Percentiles rank a stretch among this genome's conserved stretches.
These are phyloP conservation scores for Lagodon rhomboides DNA, from an alignment of 2,797 vertebrate genomes.

Conservation along the genomic window DNA sequence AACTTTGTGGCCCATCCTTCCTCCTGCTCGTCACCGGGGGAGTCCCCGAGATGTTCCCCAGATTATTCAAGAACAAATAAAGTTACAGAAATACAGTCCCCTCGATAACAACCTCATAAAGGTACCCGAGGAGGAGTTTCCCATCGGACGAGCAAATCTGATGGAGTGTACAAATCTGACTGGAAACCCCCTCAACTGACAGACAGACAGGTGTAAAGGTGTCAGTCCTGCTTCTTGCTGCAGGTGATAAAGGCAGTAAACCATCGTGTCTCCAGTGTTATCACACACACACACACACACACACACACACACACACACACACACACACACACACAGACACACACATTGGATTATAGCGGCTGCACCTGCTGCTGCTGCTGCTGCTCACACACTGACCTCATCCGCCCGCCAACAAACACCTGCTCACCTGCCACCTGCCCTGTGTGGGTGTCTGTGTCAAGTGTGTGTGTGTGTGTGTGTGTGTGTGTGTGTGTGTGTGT, in stretches of 20 bases:
- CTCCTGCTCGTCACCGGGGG: too few species aligned
- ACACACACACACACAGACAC: constrained; percentile 29
- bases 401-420: constrained; percentile 37
- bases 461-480: background rate
- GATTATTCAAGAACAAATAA: too few species aligned
- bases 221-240: background rate
- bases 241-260: constrained; percentile 57
- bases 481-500: constrained; percentile 1
- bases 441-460: background rate
- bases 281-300: constrained; percentile 41
- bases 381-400: constrained; percentile 50
- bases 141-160: too few species aligned
- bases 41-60: too few species aligned
- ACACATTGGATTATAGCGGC: constrained; percentile 38
- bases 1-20: too few species aligned
- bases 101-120: too few species aligned
- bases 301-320: constrained; percentile 28
- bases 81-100: too few species aligned
- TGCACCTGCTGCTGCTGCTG: constrained; percentile 66
- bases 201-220: constrained; percentile 9
- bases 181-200: too few species aligned
- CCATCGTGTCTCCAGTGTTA: constrained; percentile 47
- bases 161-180: too few species aligned
- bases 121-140: too few species aligned
- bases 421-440: constrained; percentile 50